Percentiles rank a stretch among this genome's conserved stretches.
phyloP scores from a whole-genome alignment of 2,888 invertebrate genomes.

The Tinea trinotella region DNA sequence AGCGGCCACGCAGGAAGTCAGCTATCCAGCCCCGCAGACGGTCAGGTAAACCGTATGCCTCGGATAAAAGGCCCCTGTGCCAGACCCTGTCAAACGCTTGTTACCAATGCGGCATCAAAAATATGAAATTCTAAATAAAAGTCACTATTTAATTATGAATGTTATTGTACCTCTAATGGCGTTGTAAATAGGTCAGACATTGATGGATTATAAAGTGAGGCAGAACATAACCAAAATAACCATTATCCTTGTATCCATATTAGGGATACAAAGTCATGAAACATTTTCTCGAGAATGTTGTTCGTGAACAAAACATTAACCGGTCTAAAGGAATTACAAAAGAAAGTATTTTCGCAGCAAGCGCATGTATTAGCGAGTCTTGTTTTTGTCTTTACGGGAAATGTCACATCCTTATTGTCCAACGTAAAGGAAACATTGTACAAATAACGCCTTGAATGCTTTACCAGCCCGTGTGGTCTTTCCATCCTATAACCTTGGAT shows the following conservation, averaged over 20 bases:
- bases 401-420: background rate
- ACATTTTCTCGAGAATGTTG: background rate
- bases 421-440: background rate
- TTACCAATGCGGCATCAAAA: too few relatives aligned
- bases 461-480: too few relatives aligned
- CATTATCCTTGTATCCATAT: background rate
- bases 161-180: background rate
- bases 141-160: too few relatives aligned
- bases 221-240: background rate
- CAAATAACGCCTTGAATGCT: too few relatives aligned
- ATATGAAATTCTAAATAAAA: too few relatives aligned
- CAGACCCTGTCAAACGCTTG: too few relatives aligned
- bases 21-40: too few relatives aligned
- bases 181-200: conserved; percentile 1
- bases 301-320: background rate
- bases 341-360: conserved; percentile 1
- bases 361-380: background rate
- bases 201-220: background rate
- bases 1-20: too few relatives aligned
- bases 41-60: too few relatives aligned
- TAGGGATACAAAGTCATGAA: background rate
- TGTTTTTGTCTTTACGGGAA: conserved; percentile 3
- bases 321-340: conserved; percentile 7
- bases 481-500: too few relatives aligned
- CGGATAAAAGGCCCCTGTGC: too few relatives aligned